Conservation (phyloP, 1,140 invertebrate genomes). For the Ceratina japonica region DNA sequence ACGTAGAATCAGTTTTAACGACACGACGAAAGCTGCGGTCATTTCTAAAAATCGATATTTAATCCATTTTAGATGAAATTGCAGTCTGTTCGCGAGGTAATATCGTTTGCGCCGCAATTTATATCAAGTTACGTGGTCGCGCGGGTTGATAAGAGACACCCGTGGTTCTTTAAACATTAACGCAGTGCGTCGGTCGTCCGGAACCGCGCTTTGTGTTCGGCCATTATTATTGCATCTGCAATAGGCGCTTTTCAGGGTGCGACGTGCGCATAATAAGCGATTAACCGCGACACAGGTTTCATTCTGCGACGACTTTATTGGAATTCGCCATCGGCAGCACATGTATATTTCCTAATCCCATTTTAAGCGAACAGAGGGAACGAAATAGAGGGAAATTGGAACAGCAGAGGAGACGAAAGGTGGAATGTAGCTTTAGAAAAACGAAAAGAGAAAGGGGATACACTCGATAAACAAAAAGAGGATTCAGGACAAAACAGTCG, state of each 20-base stretch:
- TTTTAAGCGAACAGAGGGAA: neutral
- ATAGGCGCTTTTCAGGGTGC: slow-evolving; percentile 10
- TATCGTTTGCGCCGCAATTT: neutral
- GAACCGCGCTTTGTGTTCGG: neutral
- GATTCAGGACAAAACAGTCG: too few species aligned
- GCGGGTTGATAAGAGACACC: neutral
- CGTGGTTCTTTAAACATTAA: slow-evolving; percentile 21
- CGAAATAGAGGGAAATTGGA: too few species aligned
- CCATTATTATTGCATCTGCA: slow-evolving; percentile 17
- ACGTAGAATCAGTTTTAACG: neutral
- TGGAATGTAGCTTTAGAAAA: too few species aligned
- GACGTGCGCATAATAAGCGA: slow-evolving; percentile 8
- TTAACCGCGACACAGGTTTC: slow-evolving; percentile 12
- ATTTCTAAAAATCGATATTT: neutral
- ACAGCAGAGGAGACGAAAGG: too few species aligned
- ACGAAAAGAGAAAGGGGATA: too few species aligned
- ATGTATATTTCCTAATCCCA: neutral
- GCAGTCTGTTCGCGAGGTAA: neutral
- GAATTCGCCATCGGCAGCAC: neutral
- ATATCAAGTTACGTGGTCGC: slow-evolving; percentile 13
- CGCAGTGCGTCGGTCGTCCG: neutral
- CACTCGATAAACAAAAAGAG: too few species aligned
- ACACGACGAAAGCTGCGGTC: neutral
- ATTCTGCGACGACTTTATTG: neutral
- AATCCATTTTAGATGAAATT: neutral